Evolutionary conservation across 1,140 invertebrate genomes (phyloP).

Genomic region (Calliopsis andreniformis): DNA sequence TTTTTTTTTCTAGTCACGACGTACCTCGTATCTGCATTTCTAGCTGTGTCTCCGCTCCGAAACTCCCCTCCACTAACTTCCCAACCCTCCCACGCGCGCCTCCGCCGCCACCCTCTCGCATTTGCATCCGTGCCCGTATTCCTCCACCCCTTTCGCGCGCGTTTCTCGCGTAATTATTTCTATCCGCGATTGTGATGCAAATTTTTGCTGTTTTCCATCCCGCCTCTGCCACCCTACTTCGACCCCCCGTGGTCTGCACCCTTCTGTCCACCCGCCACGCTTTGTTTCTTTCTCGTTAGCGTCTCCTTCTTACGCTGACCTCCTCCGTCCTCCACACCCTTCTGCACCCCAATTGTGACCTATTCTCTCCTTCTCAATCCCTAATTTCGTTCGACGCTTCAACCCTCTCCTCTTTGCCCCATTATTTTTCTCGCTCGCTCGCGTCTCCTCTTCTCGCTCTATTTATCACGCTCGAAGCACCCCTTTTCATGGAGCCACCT

Average conservation of each 20-base stretch:
- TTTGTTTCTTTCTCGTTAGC: conserved; percentile 13
- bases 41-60: conserved; percentile 68
- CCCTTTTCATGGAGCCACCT: too few relatives aligned
- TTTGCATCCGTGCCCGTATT: conserved; percentile 59
- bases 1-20: conserved; percentile 52
- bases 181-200: conserved; percentile 80
- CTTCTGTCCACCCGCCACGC: conserved; percentile 1
- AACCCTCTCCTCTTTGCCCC: not conserved
- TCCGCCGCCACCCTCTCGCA: conserved; percentile 41
- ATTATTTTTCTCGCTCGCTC: conserved; percentile 19
- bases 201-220: conserved; percentile 74
- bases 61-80: conserved; percentile 9
- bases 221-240: conserved; percentile 8
- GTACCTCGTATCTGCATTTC: conserved; percentile 73
- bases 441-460: conserved; percentile 39
- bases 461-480: too few relatives aligned
- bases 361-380: not conserved
- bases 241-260: conserved; percentile 14
- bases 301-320: conserved; percentile 17
- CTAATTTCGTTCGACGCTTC: conserved; percentile 24
- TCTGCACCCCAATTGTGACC: conserved; percentile 18
- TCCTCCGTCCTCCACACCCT: not conserved
- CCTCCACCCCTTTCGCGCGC: conserved; percentile 62
- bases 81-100: conserved; percentile 48
- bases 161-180: conserved; percentile 79